Conservation (phyloP, 2,797 vertebrate genomes). For the Lemur catta region DNA sequence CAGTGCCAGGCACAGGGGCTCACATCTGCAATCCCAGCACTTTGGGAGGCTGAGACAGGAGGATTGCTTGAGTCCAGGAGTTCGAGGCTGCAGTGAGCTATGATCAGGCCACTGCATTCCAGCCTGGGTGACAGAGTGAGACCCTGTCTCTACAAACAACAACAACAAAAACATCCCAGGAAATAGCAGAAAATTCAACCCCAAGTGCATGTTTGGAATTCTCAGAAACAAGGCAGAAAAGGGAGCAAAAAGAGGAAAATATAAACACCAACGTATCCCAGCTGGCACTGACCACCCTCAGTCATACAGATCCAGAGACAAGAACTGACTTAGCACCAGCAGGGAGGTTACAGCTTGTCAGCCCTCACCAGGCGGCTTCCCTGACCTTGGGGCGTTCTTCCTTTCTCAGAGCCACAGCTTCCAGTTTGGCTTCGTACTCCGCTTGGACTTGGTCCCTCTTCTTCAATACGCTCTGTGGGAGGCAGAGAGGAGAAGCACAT, state of each 20-base stretch:
- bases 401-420: slow-evolving; percentile 91
- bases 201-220: background rate
- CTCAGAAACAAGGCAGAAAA: background rate
- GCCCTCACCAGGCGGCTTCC: background rate
- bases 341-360: fast-evolving
- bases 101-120: background rate
- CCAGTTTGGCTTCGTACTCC: slow-evolving; percentile 95
- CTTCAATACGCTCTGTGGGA: slow-evolving; percentile 91
- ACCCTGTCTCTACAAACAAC: background rate
- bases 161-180: background rate
- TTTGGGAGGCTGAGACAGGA: background rate
- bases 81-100: background rate
- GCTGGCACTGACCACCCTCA: background rate
- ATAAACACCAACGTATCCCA: no score
- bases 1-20: background rate
- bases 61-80: background rate
- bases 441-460: slow-evolving; percentile 98
- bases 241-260: background rate
- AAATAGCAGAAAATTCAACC: background rate
- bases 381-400: slow-evolving; percentile 94
- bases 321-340: background rate
- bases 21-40: background rate
- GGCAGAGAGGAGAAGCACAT: slow-evolving; percentile 44
- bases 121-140: background rate
- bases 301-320: fast-evolving